Percentiles rank a stretch among this genome's conserved stretches.
Conservation (phyloP, 2,797 vertebrate genomes). For the Neosalanx taihuensis region DNA sequence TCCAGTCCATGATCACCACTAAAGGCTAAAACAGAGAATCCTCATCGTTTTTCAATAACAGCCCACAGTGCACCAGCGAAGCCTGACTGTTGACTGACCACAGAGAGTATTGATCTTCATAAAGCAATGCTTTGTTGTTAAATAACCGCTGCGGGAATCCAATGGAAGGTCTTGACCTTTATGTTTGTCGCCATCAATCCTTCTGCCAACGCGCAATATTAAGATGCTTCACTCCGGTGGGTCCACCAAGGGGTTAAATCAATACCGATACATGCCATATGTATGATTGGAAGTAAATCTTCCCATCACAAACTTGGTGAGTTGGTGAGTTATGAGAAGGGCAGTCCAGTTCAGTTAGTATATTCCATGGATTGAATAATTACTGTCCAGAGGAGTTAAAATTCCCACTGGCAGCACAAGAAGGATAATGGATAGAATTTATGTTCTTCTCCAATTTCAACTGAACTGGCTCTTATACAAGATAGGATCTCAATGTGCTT, state of each 20-base stretch:
- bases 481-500: no score
- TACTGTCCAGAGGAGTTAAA: slow-evolving; percentile 47
- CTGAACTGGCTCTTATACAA: neutral
- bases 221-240: slow-evolving; percentile 22
- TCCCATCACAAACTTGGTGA: slow-evolving; percentile 28
- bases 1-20: slow-evolving; percentile 49
- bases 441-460: slow-evolving; percentile 27
- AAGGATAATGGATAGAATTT: slow-evolving; percentile 55
- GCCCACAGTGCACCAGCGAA: slow-evolving; percentile 42
- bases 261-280: slow-evolving; percentile 31
- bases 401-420: slow-evolving; percentile 25
- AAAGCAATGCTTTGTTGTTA: slow-evolving; percentile 66
- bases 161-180: slow-evolving; percentile 66
- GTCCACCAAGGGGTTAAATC: slow-evolving; percentile 24
- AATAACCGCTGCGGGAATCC: slow-evolving; percentile 61
- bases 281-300: slow-evolving; percentile 33
- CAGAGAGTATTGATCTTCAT: slow-evolving; percentile 68
- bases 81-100: slow-evolving; percentile 59
- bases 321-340: slow-evolving; percentile 28
- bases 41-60: slow-evolving; percentile 69
- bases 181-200: slow-evolving; percentile 24
- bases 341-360: slow-evolving; percentile 24
- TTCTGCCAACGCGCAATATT: slow-evolving; percentile 26
- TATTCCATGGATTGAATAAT: slow-evolving; percentile 45
- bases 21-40: slow-evolving; percentile 61